Percentiles rank a stretch among this genome's conserved stretches.
These are phyloP conservation scores for Hystrix cristata DNA, from an alignment of 2,113 vertebrate species.

Conservation along the genomic window DNA sequence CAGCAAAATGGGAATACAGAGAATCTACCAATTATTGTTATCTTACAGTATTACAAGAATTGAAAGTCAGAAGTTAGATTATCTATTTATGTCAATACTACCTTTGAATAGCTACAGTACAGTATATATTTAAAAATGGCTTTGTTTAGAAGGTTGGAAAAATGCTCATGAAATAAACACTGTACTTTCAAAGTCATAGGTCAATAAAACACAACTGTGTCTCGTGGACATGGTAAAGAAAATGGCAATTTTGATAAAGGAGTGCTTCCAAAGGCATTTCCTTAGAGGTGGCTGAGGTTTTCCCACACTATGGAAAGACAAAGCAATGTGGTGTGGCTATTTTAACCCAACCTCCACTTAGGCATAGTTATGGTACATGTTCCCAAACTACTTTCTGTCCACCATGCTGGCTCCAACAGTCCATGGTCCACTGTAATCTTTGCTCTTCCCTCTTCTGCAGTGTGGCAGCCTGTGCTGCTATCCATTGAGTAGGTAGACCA, in stretches of 20 bases:
- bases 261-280: slow-evolving; percentile 83
- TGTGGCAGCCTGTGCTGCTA: slow-evolving; percentile 85
- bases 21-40: slow-evolving; percentile 50
- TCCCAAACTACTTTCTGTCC: slow-evolving; percentile 80
- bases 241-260: slow-evolving; percentile 81
- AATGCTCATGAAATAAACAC: slow-evolving; percentile 60
- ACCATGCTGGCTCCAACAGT: slow-evolving; percentile 78
- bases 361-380: slow-evolving; percentile 75
- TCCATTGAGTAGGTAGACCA: slow-evolving; percentile 96
- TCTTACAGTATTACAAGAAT: slow-evolving; percentile 74
- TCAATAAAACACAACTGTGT: slow-evolving; percentile 74
- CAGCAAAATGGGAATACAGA: slow-evolving; percentile 78
- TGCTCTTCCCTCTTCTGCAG: slow-evolving; percentile 87
- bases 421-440: slow-evolving; percentile 89
- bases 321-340: slow-evolving; percentile 83
- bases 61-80: slow-evolving; percentile 60
- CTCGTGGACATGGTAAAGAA: slow-evolving; percentile 72
- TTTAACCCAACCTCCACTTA: slow-evolving; percentile 79
- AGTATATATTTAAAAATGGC: slow-evolving; percentile 63
- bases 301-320: slow-evolving; percentile 78
- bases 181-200: slow-evolving; percentile 54
- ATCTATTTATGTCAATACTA: slow-evolving; percentile 48
- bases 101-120: slow-evolving; percentile 70
- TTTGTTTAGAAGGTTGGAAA: slow-evolving; percentile 63
- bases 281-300: slow-evolving; percentile 67